These are phyloP conservation scores for Neelides sp. DNA, from an alignment of 1,140 invertebrate species.

Conservation along the genomic window DNA sequence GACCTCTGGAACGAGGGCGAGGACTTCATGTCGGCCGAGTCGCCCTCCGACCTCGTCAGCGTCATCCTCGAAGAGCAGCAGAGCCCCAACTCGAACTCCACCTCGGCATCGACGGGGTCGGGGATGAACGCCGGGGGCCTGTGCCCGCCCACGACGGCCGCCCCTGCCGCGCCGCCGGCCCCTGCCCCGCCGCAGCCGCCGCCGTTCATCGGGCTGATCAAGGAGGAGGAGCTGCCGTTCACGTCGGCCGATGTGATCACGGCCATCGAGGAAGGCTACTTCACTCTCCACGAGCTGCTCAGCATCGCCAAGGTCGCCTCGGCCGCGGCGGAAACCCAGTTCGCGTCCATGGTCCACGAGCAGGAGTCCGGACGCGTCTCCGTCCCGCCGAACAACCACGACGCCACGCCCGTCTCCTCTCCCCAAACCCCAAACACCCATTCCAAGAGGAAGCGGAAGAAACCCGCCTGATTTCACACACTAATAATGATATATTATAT, in stretches of 20 bases:
- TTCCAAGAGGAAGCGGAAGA: too few relatives aligned
- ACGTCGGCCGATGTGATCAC: conserved; percentile 3
- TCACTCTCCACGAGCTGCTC: conserved; percentile 7
- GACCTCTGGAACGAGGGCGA: conserved; percentile 4
- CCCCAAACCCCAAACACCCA: too few relatives aligned
- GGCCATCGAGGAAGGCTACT: conserved; percentile 9
- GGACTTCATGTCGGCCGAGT: conserved; percentile 2
- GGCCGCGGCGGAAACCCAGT: too few relatives aligned
- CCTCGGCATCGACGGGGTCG: background rate
- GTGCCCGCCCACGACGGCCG: background rate
- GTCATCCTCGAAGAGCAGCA: conserved; percentile 18
- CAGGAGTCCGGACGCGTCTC: too few relatives aligned
- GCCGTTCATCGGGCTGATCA: background rate
- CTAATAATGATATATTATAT: too few relatives aligned
- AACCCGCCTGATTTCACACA: too few relatives aligned
- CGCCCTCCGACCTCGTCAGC: conserved; percentile 16
- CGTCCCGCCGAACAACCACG: too few relatives aligned
- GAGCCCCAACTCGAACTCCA: background rate
- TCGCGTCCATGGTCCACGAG: too few relatives aligned
- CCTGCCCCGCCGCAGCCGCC: background rate
- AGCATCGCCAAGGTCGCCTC: conserved; percentile 11
- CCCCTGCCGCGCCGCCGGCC: background rate
- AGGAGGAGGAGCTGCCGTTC: conserved; percentile 1
- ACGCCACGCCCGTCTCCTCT: too few relatives aligned
- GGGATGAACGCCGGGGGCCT: background rate